Evolutionary conservation across 2,113 vertebrate species (phyloP), one percentile per base, ranked within the genome.

Genomic region (Clupea harengus): DNA sequence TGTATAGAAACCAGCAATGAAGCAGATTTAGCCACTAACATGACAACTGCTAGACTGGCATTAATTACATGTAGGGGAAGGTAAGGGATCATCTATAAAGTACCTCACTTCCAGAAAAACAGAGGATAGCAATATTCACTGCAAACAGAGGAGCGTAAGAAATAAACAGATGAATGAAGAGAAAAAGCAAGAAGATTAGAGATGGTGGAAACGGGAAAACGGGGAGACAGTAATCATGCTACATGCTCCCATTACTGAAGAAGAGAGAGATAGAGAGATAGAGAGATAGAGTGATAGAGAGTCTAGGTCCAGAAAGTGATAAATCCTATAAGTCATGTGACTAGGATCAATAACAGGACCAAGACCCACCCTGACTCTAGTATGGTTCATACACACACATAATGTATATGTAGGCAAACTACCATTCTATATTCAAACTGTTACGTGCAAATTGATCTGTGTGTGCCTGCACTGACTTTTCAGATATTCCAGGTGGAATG

Each of bases 171-270:
- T 45, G 44, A 28, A 10, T 81, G 28, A 82, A 89, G 92, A 90
- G 91, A 93, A 88, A 92, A 88, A 90, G 94, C 93, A 75, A 87
- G 22, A n/a, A 1, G 5, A 28, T 72, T 72, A 85, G 25, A 83
- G 39, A 84, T 82, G 75, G 2, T 3, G 88, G 87, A 64, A 86
- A 72, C 3, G 13, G 9, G 87, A 39, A 81, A 89, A 91, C 84
- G 89, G n/a, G 49, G 85, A 85, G 54, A 82, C 80, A 60, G 88
- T 10, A 52, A 87, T 83, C 45, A 81, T 82, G 52, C 87, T 11
- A 28, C n/a, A 25, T 72, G 64, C 64, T 28, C 46, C 46, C 46
- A 47, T 1, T 47, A 47, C 45, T 46, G n/a, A n/a, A n/a, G n/a
- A n/a, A n/a, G n/a, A n/a, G n/a, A n/a, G n/a, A n/a, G n/a, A n/a